Conservation (phyloP, 2,797 vertebrate genomes). For the Spizella passerina region DNA sequence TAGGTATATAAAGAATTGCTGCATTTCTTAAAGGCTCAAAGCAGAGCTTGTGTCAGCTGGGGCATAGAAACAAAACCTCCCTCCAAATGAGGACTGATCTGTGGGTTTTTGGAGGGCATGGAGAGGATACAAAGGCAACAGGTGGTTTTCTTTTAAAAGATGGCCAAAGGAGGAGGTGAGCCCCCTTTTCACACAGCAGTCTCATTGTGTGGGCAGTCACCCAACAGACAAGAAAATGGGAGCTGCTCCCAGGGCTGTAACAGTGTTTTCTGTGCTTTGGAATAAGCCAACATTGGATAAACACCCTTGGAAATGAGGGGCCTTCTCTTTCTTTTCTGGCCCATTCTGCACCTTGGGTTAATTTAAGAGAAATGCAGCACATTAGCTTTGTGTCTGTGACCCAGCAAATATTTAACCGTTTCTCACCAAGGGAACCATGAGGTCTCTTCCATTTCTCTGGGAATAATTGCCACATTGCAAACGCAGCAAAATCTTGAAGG, state of each 20-base stretch:
- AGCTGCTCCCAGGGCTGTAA: not conserved
- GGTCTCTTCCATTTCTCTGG: not conserved
- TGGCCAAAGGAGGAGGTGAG: not conserved
- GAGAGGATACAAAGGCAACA: not conserved
- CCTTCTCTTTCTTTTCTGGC: not conserved
- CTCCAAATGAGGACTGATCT: not conserved
- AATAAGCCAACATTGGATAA: not conserved
- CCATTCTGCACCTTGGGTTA: not conserved
- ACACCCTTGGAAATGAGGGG: not conserved
- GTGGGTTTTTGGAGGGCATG: not conserved
- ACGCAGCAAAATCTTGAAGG: fast-evolving
- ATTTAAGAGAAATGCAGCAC: not conserved
- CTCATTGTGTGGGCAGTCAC: not conserved
- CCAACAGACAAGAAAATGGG: not conserved
- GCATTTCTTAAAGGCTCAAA: not conserved
- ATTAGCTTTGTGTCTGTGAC: not conserved
- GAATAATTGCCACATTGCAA: not conserved
- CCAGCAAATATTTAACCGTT: not conserved
- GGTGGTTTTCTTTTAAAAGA: not conserved
- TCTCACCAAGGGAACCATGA: fast-evolving
- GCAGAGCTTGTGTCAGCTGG: not conserved
- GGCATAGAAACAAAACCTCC: not conserved
- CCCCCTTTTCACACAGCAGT: not conserved
- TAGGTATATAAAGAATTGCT: not conserved
- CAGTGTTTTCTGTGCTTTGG: not conserved